Base-by-base conservation (phyloP, 2,888 invertebrate species). In the Silvanus unidentatus region DNA sequence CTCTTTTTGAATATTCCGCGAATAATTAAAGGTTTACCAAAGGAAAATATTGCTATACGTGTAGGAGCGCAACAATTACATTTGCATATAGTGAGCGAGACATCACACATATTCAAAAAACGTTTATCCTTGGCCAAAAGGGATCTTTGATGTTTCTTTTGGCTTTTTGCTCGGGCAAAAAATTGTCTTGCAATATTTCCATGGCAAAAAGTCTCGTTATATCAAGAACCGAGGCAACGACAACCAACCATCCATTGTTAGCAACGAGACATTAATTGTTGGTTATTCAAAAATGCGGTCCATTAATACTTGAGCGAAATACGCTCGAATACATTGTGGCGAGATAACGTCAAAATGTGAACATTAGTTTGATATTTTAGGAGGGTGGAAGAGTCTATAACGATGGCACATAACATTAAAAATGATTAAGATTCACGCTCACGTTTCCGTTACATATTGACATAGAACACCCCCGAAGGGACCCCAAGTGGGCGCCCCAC, bases 401-500 rank as follows among this genome's bases (percentile, higher is more conserved):
- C 22, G 22, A 8, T 22, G 22, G 22, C 22, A 22, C 8, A 22
- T 44, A 48, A 44, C 50, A 47, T 53, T 53, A 50, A 51, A 51
- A 49, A 52, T 54, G 52, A 52, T 57, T 54, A 55, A 55, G 49
- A 54, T 58, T 58, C 54, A 43, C 48, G 49, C 44, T 50, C 49
- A 52, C 52, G 50, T 50, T 50, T 47, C 50, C 49, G 55, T 49
- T 56, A 56, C 55, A 54, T 58, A 58, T 58, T 56, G 54, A 54
- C 53, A 54, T 40, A 47, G 48, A 52, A 53, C 50, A 56, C 48
- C 50, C 49, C 58, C 44, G 35, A 8, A 28, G 54, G 53, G 53
- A 53, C 39, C 44, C 16, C 39, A 32, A n/a, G 16, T 16, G 36
- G 11, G 40, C 34, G 16, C 29, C 10, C 22, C 30, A 32, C 15